Base-by-base conservation (phyloP, 2,888 invertebrate species). In the Eupithecia dodoneata region DNA sequence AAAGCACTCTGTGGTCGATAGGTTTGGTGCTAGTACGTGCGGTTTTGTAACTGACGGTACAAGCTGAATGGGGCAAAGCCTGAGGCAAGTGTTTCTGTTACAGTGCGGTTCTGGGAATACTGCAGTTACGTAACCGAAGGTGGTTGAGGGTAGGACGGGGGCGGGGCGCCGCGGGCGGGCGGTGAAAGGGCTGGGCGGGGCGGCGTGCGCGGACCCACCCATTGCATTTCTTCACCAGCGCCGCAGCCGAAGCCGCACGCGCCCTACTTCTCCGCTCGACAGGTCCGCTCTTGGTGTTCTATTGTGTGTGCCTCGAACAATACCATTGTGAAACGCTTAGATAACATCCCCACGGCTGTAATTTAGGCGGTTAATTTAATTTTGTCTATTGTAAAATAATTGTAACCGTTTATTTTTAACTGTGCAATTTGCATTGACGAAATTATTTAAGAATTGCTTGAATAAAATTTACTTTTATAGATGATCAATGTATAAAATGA, bases 151-250 rank as follows among this genome's bases (percentile, higher is more conserved):
- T 89, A 87, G 87, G 87, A 90, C 44, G 83, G 84, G 77, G 85
- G 87, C 83, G 90, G 88, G 88, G 90, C 89, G 89, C 88, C 86
- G 89, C 88, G 89, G 93, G 93, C 93, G 94, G 93, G 90, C 92
- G 91, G 93, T 93, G 93, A 93, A 93, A 93, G 93, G 93, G 92
- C 93, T 92, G 93, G 94, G 93, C 93, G 93, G 92, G 86, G 92
- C 93, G 89, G 92, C 93, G 92, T 93, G 93, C 89, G 81, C 91
- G 91, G 92, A 88, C 88, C 94, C 93, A 92, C 94, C 94, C 91
- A 93, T 90, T 88, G 84, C 83, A 92, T 94, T 94, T 94, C 94
- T 94, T 94, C 94, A 94, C 91, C 89, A 87, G 78, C 75, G 81
- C 79, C 78, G 78, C 81, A 83, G 83, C 82, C 82, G 83, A 15